Percentiles rank a stretch among this genome's conserved stretches.
These are phyloP conservation scores for Ondatra zibethicus DNA, from an alignment of 2,113 vertebrate genomes.

Conservation along the genomic window DNA sequence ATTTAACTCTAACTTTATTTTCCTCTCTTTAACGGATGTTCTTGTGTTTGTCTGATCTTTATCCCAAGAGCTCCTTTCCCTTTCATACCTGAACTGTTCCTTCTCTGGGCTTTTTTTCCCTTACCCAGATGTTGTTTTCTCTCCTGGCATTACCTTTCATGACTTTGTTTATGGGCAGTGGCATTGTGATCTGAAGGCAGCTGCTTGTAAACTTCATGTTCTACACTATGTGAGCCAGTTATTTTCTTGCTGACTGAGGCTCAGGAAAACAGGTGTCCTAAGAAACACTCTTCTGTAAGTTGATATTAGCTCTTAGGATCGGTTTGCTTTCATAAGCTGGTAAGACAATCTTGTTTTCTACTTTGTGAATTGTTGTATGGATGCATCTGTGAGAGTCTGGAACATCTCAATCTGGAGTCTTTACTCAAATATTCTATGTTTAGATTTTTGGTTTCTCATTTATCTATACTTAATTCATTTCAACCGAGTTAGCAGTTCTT, in stretches of 20 bases:
- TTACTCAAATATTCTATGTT: constrained; percentile 32
- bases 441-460: constrained; percentile 14
- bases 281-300: constrained; percentile 12
- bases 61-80: constrained; percentile 55
- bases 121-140: constrained; percentile 59
- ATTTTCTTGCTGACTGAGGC: constrained; percentile 64
- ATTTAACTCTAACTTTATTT: constrained; percentile 59
- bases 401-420: constrained; percentile 54
- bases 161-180: constrained; percentile 71
- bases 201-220: constrained; percentile 59
- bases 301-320: not conserved
- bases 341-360: constrained; percentile 44
- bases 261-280: constrained; percentile 61
- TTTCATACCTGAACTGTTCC: constrained; percentile 72
- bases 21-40: constrained; percentile 55
- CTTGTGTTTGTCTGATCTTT: constrained; percentile 65
- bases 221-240: constrained; percentile 64
- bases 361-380: constrained; percentile 39
- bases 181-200: constrained; percentile 77
- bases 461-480: constrained; percentile 63
- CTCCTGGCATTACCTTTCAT: constrained; percentile 61
- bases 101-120: constrained; percentile 71
- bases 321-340: constrained; percentile 56
- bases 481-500: constrained; percentile 54
- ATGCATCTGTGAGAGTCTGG: constrained; percentile 29